Base-by-base conservation (phyloP, 2,113 vertebrate species). In the Salminus brasiliensis region DNA sequence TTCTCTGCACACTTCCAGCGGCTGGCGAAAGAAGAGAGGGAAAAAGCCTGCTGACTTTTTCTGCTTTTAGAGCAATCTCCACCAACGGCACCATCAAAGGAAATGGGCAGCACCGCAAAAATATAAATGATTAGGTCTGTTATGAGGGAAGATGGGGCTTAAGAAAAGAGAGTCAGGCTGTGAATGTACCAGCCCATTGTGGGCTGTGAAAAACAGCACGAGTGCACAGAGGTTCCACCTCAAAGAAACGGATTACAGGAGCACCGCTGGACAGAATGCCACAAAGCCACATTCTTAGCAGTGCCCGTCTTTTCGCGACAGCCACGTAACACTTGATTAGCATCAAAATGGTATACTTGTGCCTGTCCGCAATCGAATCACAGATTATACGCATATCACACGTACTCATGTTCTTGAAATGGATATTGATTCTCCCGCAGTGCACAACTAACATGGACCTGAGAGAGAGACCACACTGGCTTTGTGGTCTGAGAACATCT, bases 11-110 rank as follows among this genome's bases (percentile, higher is more conserved):
- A 55, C 65, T 69, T 59, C 63, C 34, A 52, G 32, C 9, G 21
- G 53, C 63, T 29, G 23, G 25, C 30, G 53, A 76, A 79, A 16
- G 2, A 16, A 39, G 32, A 76, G 45, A 60, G 69, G 72, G 68
- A 57, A 76, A 83, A 84, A 71, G 72, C 68, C 73, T 23, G 60
- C 81, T 83, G 80, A 83, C 80, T 87, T 67, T 82, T 73, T 75
- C 74, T 82, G 73, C 75, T 83, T 88, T 88, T 87, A 88, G 76
- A 78, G 80, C 83, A 80, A 85, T 87, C 78, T 87, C 73, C 85
- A 53, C 80, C 72, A 72, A 84, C 67, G 71, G 83, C 72, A 76
- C 65, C 86, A 83, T 91, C 90, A 90, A 90, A 91, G 85, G 84
- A 84, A 88, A 86, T 84, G 74, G 79, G 81, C 78, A 72, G 69